Percentiles rank a stretch among this genome's conserved stretches.
Evolutionary conservation across 2,797 vertebrate species (phyloP).

Genomic region (Chiloscyllium punctatum): DNA sequence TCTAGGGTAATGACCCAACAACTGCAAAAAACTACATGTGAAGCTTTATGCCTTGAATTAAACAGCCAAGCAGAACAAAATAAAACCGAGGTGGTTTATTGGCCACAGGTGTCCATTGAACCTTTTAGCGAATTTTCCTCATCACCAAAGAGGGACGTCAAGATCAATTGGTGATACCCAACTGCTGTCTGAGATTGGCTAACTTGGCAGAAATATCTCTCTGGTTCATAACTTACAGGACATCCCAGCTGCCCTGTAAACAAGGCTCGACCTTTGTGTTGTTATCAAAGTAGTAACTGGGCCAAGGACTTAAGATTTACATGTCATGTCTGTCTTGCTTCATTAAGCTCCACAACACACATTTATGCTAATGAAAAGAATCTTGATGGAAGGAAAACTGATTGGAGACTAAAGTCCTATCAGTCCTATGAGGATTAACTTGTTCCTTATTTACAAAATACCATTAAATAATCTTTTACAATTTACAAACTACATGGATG

Average conservation of each 20-base stretch:
- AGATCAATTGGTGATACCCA: background rate
- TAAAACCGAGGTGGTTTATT: background rate
- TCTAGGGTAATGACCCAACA: background rate
- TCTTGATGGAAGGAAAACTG: background rate
- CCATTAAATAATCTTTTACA: slow-evolving; percentile 32
- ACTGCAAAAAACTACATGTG: background rate
- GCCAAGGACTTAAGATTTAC: background rate
- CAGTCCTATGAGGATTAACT: background rate
- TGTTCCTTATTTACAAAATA: slow-evolving; percentile 29
- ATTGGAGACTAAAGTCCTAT: background rate
- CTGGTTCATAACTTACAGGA: too few species aligned
- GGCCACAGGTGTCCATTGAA: background rate
- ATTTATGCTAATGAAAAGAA: background rate
- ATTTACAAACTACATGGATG: slow-evolving; percentile 21
- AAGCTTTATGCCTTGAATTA: background rate
- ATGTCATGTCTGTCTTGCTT: background rate
- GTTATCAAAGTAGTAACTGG: background rate
- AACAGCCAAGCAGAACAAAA: background rate
- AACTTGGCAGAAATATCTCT: background rate
- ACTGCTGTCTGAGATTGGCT: too few species aligned
- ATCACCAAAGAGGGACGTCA: background rate
- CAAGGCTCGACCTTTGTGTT: background rate
- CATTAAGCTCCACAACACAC: background rate
- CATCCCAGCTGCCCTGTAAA: too few species aligned
- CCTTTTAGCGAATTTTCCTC: background rate